These are phyloP conservation scores for Chiloscyllium plagiosum DNA, from an alignment of 2,113 vertebrate genomes.

Conservation along the genomic window DNA sequence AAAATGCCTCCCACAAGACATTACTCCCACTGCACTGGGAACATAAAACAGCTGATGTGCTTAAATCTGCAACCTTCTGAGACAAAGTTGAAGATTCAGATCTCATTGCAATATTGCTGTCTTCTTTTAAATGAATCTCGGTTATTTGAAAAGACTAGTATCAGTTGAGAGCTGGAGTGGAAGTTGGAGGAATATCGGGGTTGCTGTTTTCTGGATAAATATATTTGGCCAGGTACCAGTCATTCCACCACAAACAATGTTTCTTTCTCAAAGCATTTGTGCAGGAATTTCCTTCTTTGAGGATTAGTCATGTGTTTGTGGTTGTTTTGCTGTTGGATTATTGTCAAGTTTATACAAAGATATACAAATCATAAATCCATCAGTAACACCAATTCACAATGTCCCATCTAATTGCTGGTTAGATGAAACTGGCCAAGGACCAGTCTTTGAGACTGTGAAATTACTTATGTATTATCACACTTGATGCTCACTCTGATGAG, in stretches of 20 bases:
- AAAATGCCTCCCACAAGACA: not conserved
- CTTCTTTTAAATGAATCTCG: not conserved
- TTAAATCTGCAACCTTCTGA: not conserved
- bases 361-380: not conserved
- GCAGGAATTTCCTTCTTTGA: not conserved
- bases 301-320: not conserved
- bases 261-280: not conserved
- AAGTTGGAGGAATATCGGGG: not conserved
- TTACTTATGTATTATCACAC: not conserved
- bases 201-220: not conserved
- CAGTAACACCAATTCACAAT: not conserved
- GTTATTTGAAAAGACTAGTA: not conserved
- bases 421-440: not conserved
- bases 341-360: slow-evolving; percentile 3
- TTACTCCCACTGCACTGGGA: not conserved
- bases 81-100: not conserved
- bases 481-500: not conserved
- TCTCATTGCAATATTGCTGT: not conserved
- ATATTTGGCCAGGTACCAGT: not conserved
- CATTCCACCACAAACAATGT: not conserved
- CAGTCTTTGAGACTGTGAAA: no score
- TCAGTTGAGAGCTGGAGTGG: not conserved
- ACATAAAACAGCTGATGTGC: not conserved
- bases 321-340: not conserved
- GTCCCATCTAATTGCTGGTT: not conserved